Percentiles rank a stretch among this genome's conserved stretches.
Evolutionary conservation across 2,888 invertebrate genomes (phyloP).

Genomic region (Neoaliturus tenellus): DNA sequence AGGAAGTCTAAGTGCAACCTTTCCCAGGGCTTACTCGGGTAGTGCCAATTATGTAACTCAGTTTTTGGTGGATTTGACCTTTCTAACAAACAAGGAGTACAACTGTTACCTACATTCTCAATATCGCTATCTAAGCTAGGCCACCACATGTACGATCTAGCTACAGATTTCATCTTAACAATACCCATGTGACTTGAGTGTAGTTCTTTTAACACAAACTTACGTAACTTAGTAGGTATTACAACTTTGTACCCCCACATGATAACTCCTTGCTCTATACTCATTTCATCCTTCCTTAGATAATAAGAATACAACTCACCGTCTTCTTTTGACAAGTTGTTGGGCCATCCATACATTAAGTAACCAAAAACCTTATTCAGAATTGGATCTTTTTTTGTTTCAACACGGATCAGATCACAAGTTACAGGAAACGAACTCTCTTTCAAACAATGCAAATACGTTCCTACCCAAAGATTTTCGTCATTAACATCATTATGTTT

Average conservation of each 20-base stretch:
- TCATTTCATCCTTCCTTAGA: conserved; percentile 49
- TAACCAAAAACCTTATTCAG: conserved; percentile 25
- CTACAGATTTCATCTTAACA: conserved; percentile 65
- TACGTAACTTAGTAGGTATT: conserved; percentile 62
- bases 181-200: conserved; percentile 66
- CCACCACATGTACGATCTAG: too few species aligned
- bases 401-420: background rate
- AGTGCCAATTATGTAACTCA: conserved; percentile 41
- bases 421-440: conserved; percentile 18
- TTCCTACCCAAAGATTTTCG: background rate
- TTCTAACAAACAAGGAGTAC: conserved; percentile 54
- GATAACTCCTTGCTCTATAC: conserved; percentile 41
- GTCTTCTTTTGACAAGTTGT: background rate
- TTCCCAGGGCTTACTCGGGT: conserved; percentile 18
- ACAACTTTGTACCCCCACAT: conserved; percentile 66
- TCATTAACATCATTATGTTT: conserved; percentile 21
- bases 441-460: conserved; percentile 36
- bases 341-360: conserved; percentile 34
- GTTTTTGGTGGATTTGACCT: conserved; percentile 38
- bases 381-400: conserved; percentile 16
- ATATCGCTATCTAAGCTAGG: conserved; percentile 65
- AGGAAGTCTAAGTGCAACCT: too few species aligned
- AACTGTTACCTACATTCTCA: conserved; percentile 63
- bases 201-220: conserved; percentile 62
- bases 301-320: conserved; percentile 37